phyloP scores from a whole-genome alignment of 2,113 vertebrate species.

The Symphodus melops region DNA sequence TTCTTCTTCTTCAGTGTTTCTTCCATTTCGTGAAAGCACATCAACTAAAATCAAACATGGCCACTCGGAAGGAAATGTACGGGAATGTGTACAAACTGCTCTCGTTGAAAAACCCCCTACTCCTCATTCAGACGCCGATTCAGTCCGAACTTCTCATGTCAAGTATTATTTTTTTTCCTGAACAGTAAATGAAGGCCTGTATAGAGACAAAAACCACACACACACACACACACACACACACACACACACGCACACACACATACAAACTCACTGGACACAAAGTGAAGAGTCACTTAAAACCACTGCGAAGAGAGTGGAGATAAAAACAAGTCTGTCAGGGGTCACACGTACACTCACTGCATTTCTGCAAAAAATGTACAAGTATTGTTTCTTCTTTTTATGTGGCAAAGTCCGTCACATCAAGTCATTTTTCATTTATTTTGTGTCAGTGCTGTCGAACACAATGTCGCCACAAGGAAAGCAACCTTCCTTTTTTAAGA shows the following conservation, averaged over 20 bases:
- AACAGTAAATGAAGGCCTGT: conserved; percentile 72
- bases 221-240: conserved; percentile 61
- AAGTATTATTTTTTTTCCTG: conserved; percentile 66
- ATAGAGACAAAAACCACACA: conserved; percentile 62
- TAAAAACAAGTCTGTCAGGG: conserved; percentile 60
- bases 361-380: conserved; percentile 58
- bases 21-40: conserved; percentile 64
- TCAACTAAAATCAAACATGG: conserved; percentile 69
- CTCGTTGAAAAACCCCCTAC: conserved; percentile 32
- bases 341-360: conserved; percentile 55
- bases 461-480: conserved; percentile 48
- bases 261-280: conserved; percentile 72
- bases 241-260: conserved; percentile 67
- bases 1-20: conserved; percentile 57
- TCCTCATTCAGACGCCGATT: conserved; percentile 50
- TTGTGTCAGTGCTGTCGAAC: conserved; percentile 56
- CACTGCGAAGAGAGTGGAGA: conserved; percentile 66
- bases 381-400: conserved; percentile 33
- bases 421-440: conserved; percentile 52
- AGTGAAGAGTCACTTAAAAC: conserved; percentile 72
- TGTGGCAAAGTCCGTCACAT: conserved; percentile 41
- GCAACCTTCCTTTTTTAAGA: conserved; percentile 21
- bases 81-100: conserved; percentile 63
- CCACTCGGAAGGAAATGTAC: conserved; percentile 49
- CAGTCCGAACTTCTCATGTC: conserved; percentile 51